Evolutionary conservation across 2,797 vertebrate species (phyloP), one percentile per base, ranked within the genome.

Genomic region (Knipowitschia caucasica): DNA sequence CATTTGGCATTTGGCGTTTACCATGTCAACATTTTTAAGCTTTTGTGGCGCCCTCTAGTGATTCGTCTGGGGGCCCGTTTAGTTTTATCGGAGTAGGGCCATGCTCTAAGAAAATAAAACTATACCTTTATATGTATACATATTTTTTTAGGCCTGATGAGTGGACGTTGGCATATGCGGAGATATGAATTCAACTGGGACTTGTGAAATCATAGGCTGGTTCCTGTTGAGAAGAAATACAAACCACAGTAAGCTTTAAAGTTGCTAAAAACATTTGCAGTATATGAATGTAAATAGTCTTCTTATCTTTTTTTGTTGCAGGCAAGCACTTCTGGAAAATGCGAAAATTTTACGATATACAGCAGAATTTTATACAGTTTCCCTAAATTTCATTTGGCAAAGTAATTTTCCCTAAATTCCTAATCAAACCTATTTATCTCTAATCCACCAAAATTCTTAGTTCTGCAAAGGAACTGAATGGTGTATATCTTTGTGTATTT

Each of bases 281-380:
- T 40, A 12, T 10, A 40, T 11, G 2, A 40, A 12, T 40, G 20
- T 14, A n/a, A n/a, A n/a, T n/a, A n/a, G n/a, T 42, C 4, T 3
- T 25, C 12, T 43, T 14, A 25, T 43, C 5, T 4, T 46, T 4
- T n/a, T 17, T 12, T 39, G 5, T n/a, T 50, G 47, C 64, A 97
- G 95, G 67, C 65, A 72, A 23, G 86, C 90, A 0, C 66, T 94
- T 43, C 74, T 98, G 2, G 82, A 53, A 56, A 86, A 88, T 0
- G 92, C 93, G 92, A 94, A 70, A 93, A 93, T 80, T 95, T 98
- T 69, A 98, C 94, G 15, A 87, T 98, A 68, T 98, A 92, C 84
- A 92, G 98, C 80, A 98, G 89, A 96, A 98, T 75, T 93, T 92
- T 35, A 91, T 98, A 66, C 84, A 84, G 3, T 98, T 96, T 75